phyloP scores from a whole-genome alignment of 2,797 vertebrate genomes.

The Clarias fuscus region DNA sequence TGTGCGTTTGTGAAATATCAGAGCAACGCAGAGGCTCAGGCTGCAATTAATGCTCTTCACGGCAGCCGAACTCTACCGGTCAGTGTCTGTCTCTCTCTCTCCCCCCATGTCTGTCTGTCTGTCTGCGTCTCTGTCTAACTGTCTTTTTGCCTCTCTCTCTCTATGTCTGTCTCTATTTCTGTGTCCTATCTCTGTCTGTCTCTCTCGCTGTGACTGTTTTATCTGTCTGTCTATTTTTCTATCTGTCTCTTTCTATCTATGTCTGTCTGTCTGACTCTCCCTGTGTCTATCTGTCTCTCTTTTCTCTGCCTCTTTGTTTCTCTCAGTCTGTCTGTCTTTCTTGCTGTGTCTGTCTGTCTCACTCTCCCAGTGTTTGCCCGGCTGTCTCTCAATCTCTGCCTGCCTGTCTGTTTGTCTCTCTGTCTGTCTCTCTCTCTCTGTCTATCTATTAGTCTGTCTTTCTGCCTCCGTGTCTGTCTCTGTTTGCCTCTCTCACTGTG shows the following conservation, averaged over 20 bases:
- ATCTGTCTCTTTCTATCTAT: no score
- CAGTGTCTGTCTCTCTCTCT: conserved; percentile 50
- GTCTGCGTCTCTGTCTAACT: not conserved
- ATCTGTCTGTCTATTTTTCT: no score
- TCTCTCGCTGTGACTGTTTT: no score
- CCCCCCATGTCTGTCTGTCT: no score
- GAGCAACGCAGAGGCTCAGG: conserved; percentile 79
- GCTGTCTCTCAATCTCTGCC: no score
- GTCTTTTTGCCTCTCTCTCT: not conserved
- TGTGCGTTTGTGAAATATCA: conserved; percentile 96
- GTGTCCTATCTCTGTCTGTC: no score
- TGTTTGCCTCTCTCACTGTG: no score
- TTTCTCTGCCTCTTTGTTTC: no score
- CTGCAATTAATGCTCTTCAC: conserved; percentile 76
- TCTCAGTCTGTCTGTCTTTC: not conserved
- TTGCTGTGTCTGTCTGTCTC: not conserved
- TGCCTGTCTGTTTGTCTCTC: not conserved
- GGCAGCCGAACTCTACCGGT: conserved; percentile 78
- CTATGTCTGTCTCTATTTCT: no score
- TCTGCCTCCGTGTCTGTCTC: not conserved
- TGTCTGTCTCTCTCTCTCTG: not conserved
- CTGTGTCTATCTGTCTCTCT: no score
- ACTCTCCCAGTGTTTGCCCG: no score
- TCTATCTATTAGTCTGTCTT: not conserved
- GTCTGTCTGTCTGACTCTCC: no score